Percentiles rank a stretch among this genome's conserved stretches.
Evolutionary conservation across 2,888 invertebrate species (phyloP).

Genomic region (Eristalis pertinax): DNA sequence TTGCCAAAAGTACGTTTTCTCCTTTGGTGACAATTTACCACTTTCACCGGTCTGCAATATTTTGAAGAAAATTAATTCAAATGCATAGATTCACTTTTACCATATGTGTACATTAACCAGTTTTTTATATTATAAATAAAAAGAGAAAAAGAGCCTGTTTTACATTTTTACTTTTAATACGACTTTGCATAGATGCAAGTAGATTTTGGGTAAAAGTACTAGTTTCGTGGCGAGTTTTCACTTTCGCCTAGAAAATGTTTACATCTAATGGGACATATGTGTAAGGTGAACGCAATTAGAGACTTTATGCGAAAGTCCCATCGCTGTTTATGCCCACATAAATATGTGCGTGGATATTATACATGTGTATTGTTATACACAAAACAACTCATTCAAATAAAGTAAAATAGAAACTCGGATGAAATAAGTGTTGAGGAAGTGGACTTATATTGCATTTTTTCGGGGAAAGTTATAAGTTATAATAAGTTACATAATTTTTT

Average conservation of each 20-base stretch:
- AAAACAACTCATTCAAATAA: neutral
- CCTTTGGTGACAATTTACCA: conserved; percentile 29
- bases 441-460: too few species aligned
- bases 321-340: neutral
- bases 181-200: conserved; percentile 24
- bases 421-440: too few species aligned
- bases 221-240: conserved; percentile 44
- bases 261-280: neutral
- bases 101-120: conserved; percentile 29
- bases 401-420: neutral
- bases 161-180: conserved; percentile 4
- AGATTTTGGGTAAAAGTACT: conserved; percentile 30
- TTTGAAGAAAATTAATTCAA: conserved; percentile 38
- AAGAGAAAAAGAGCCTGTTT: conserved; percentile 36
- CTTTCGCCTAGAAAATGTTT: conserved; percentile 48
- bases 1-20: conserved; percentile 22
- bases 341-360: neutral
- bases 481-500: too few species aligned
- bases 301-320: conserved; percentile 7
- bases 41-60: conserved; percentile 59
- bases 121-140: conserved; percentile 10
- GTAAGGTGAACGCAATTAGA: conserved; percentile 21
- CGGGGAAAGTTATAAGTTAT: too few species aligned
- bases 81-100: conserved; percentile 37
- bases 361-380: neutral